phyloP scores from a whole-genome alignment of 2,888 invertebrate species.

The Limnephilus lunatus region DNA sequence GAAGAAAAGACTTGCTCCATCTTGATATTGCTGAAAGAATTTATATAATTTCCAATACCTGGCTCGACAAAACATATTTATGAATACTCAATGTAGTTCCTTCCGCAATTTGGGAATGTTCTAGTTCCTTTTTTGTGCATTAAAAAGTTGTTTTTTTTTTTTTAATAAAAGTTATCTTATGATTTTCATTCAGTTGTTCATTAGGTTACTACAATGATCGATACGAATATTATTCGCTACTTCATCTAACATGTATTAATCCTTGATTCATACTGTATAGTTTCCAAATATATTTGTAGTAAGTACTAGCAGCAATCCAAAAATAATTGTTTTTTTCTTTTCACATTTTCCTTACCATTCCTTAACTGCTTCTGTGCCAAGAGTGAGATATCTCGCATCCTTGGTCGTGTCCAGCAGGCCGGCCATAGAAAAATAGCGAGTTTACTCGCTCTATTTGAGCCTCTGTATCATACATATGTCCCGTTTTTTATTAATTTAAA shows the following conservation, averaged over 20 bases:
- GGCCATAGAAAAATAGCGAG: too few species aligned
- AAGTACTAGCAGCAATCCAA: neutral
- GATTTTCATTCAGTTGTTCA: neutral
- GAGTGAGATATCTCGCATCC: too few species aligned
- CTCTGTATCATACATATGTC: too few species aligned
- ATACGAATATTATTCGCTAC: neutral
- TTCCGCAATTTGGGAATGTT: neutral
- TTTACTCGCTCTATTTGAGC: too few species aligned
- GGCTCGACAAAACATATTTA: neutral
- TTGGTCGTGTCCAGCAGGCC: too few species aligned
- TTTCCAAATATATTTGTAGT: neutral
- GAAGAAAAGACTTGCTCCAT: neutral
- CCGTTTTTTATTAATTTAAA: too few species aligned
- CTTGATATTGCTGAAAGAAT: neutral
- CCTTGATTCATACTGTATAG: neutral
- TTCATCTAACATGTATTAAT: neutral
- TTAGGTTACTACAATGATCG: neutral
- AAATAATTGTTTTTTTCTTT: neutral
- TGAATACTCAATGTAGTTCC: neutral
- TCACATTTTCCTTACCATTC: neutral
- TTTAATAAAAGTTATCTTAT: neutral
- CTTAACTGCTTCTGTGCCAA: too few species aligned
- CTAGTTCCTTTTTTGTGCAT: neutral
- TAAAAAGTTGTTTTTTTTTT: neutral
- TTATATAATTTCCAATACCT: neutral